Conservation (phyloP, 2,113 vertebrate species). For the Microcebus ravelobensis region DNA sequence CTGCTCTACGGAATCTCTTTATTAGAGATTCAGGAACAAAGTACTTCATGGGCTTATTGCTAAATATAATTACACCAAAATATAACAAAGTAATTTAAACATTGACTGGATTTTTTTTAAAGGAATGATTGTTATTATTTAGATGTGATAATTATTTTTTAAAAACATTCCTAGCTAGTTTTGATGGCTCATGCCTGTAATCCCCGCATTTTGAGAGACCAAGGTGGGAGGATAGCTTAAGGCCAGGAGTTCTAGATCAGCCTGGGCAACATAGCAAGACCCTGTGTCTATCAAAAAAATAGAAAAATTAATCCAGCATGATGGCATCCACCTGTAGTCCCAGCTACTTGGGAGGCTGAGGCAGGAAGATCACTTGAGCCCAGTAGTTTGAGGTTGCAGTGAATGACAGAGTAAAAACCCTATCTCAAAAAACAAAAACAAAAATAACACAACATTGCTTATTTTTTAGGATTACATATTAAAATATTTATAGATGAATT, state of each 20-base stretch:
- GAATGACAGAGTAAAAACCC: background rate
- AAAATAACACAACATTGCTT: background rate
- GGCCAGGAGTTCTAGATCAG: background rate
- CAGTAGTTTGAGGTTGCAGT: background rate
- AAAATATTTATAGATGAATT: conserved; percentile 2
- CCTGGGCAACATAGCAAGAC: background rate
- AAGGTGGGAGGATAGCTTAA: background rate
- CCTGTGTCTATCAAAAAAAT: background rate
- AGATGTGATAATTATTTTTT: background rate
- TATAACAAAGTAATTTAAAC: background rate
- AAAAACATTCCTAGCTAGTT: no score
- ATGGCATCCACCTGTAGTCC: background rate
- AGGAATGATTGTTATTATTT: background rate
- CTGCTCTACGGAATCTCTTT: background rate
- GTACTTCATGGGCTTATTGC: background rate
- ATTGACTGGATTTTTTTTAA: background rate
- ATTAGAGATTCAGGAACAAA: background rate
- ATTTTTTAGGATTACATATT: conserved; percentile 20
- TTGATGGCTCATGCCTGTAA: no score
- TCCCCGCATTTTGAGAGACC: background rate
- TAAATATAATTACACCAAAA: background rate
- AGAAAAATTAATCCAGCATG: background rate
- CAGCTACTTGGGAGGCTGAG: background rate
- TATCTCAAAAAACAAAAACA: background rate
- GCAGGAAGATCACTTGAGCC: background rate